phyloP scores from a whole-genome alignment of 2,113 vertebrate genomes.

The Columba janthina region DNA sequence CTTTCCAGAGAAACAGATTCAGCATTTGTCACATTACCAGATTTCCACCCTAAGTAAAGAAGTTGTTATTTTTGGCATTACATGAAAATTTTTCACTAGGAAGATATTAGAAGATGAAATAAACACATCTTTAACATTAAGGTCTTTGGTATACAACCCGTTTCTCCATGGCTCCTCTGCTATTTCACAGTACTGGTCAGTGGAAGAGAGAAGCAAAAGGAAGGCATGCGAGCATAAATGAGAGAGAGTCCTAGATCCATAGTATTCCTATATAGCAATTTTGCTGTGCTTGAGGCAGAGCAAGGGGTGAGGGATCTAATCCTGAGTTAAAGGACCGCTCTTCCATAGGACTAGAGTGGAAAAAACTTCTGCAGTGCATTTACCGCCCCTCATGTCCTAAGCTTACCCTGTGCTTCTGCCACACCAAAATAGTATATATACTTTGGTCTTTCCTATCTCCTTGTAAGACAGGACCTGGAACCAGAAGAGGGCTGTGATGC shows the following conservation, averaged over 20 bases:
- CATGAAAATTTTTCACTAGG: neutral
- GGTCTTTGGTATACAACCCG: neutral
- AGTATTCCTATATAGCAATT: neutral
- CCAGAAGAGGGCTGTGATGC: neutral
- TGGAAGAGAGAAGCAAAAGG: neutral
- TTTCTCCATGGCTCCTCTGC: neutral
- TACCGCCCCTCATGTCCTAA: neutral
- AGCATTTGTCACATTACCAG: conserved; percentile 29
- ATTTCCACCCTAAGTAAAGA: conserved; percentile 23
- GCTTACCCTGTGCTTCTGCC: neutral
- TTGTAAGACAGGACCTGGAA: neutral
- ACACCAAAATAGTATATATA: accelerated
- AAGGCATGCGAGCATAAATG: neutral
- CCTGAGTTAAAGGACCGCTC: neutral
- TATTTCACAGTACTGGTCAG: neutral
- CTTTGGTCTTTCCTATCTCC: neutral
- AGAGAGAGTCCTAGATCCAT: neutral
- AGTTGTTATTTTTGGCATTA: conserved; percentile 13
- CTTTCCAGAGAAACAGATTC: conserved; percentile 32
- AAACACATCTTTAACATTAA: neutral
- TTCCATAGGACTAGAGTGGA: neutral
- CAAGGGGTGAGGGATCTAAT: neutral
- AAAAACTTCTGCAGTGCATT: neutral
- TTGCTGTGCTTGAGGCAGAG: neutral
- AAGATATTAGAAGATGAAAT: neutral